These are phyloP conservation scores for Poeciliopsis paucimaculata DNA, from an alignment of 2,797 vertebrate species.

Conservation along the genomic window DNA sequence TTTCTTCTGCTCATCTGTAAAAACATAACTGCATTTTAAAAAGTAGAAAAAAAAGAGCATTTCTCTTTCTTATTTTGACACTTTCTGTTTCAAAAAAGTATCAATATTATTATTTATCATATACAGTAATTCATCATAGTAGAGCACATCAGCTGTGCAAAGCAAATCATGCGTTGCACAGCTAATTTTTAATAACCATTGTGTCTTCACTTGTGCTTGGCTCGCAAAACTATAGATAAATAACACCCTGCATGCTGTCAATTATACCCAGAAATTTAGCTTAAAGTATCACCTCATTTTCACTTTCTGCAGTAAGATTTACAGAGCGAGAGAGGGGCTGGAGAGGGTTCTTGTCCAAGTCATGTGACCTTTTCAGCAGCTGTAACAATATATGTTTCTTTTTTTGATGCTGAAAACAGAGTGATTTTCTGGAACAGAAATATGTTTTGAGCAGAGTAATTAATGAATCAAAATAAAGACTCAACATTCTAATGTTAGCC, in stretches of 20 bases:
- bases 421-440: not conserved
- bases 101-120: too few species aligned
- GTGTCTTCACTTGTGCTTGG: not conserved
- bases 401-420: not conserved
- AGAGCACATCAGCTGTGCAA: too few species aligned
- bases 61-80: not conserved
- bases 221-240: not conserved
- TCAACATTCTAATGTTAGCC: not conserved
- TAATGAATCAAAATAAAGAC: not conserved
- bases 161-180: not conserved
- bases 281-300: not conserved
- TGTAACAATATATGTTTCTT: not conserved
- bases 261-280: not conserved
- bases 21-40: not conserved
- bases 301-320: not conserved
- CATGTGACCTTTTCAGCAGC: not conserved
- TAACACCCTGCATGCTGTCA: not conserved
- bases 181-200: not conserved
- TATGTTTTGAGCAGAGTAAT: not conserved
- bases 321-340: not conserved
- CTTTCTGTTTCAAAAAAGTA: not conserved
- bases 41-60: not conserved
- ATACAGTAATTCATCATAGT: too few species aligned
- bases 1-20: not conserved
- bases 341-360: not conserved